Conservation (phyloP, 2,797 vertebrate species). For the Hylomyscus alleni region DNA sequence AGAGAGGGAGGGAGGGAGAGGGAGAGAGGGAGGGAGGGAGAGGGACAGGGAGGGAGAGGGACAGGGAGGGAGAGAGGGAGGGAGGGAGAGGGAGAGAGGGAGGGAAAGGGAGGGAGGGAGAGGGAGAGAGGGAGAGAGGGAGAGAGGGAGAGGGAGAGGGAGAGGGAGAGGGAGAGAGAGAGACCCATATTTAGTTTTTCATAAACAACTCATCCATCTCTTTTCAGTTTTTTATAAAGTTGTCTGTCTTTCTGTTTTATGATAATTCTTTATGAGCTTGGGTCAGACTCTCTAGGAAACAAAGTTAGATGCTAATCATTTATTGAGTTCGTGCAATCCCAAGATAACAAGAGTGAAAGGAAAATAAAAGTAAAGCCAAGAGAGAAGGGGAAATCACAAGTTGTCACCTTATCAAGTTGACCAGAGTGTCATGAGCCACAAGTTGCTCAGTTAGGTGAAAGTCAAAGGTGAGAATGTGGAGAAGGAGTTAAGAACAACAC, state of each 20-base stretch:
- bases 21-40: too few species aligned
- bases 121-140: too few species aligned
- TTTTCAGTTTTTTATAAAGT: neutral
- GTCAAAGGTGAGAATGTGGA: neutral
- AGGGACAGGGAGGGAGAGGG: too few species aligned
- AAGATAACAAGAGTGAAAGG: neutral
- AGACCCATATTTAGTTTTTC: neutral
- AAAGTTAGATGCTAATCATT: neutral
- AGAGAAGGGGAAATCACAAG: neutral
- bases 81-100: too few species aligned
- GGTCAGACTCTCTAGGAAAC: constrained; percentile 4
- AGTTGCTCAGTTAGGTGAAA: neutral
- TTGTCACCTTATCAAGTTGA: neutral
- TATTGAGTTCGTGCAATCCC: neutral
- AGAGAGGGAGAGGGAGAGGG: too few species aligned
- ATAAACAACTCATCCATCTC: neutral
- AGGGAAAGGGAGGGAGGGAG: too few species aligned
- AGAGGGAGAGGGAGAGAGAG: too few species aligned
- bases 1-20: too few species aligned
- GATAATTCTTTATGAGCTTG: constrained; percentile 5
- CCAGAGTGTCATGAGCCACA: neutral
- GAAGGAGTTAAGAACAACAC: neutral
- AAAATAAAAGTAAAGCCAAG: constrained; percentile 1
- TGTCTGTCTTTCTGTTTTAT: neutral
- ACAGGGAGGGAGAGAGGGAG: too few species aligned